These are phyloP conservation scores for Psococerastis gibbosa DNA, from an alignment of 2,888 invertebrate species.

Conservation along the genomic window DNA sequence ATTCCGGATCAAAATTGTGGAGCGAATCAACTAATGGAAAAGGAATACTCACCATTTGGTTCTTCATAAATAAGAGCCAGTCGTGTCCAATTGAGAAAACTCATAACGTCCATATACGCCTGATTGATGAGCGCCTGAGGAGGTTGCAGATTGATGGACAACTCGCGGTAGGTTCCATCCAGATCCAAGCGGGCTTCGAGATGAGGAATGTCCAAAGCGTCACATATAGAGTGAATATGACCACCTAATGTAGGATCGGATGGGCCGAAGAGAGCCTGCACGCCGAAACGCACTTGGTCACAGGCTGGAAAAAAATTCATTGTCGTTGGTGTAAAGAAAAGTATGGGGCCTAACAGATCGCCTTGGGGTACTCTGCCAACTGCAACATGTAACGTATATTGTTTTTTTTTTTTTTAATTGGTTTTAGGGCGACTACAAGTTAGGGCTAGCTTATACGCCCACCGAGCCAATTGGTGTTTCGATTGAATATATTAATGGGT, in stretches of 20 bases:
- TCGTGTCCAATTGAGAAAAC: conserved; percentile 79
- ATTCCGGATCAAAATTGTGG: no score
- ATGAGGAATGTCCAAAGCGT: conserved; percentile 77
- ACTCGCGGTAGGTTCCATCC: conserved; percentile 42
- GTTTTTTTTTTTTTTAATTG: no score
- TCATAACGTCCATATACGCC: conserved; percentile 70
- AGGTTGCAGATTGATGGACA: conserved; percentile 78
- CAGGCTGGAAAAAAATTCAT: conserved; percentile 41
- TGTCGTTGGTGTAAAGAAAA: no score
- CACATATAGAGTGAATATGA: conserved; percentile 76
- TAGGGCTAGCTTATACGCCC: no score
- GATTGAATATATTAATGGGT: no score
- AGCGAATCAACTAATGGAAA: conserved; percentile 12
- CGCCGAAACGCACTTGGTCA: conserved; percentile 61
- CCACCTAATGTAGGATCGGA: conserved; percentile 63
- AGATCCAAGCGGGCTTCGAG: conserved; percentile 56
- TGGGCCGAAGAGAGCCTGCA: conserved; percentile 75
- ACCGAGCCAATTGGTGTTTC: no score
- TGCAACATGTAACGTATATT: no score
- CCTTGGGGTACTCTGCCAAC: no score
- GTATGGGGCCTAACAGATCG: no score
- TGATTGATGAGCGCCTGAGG: conserved; percentile 60
- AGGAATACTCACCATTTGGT: conserved; percentile 52
- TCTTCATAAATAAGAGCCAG: conserved; percentile 90
- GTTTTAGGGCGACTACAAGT: no score